Evolutionary conservation across 1,140 invertebrate genomes (phyloP).

Genomic region (Papilio xuthus): DNA sequence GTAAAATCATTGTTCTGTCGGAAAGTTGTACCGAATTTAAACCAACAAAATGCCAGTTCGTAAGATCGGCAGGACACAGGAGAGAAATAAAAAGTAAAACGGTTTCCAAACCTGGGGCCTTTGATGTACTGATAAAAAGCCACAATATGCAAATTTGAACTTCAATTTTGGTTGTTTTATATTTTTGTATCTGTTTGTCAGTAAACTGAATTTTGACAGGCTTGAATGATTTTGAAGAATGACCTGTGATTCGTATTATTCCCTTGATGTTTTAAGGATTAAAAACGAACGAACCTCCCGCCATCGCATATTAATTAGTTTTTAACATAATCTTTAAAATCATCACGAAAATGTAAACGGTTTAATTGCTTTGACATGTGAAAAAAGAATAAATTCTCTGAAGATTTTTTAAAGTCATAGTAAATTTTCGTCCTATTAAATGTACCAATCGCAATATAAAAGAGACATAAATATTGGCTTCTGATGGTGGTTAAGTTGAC

Average conservation of each 20-base stretch:
- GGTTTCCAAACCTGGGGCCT: not conserved
- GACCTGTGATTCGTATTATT: too few relatives aligned
- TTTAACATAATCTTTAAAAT: too few relatives aligned
- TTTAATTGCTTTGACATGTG: too few relatives aligned
- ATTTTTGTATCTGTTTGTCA: too few relatives aligned
- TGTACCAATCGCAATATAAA: not conserved
- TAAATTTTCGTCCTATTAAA: too few relatives aligned
- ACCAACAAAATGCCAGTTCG: not conserved
- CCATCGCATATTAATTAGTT: too few relatives aligned
- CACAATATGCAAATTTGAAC: not conserved
- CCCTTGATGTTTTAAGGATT: too few relatives aligned
- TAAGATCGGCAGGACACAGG: not conserved
- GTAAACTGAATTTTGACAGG: not conserved
- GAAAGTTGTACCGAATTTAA: conserved; percentile 20
- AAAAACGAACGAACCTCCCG: too few relatives aligned
- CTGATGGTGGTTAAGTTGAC: not conserved
- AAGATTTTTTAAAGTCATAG: too few relatives aligned
- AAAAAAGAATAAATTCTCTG: too few relatives aligned
- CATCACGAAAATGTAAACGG: too few relatives aligned
- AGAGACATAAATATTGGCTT: not conserved
- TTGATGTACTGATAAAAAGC: not conserved
- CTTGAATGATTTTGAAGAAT: not conserved
- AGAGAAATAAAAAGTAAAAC: not conserved
- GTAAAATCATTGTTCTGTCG: not conserved
- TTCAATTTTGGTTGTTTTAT: not conserved